Base-by-base conservation (phyloP, 1,140 invertebrate genomes). In the Mesaphorura yosii region DNA sequence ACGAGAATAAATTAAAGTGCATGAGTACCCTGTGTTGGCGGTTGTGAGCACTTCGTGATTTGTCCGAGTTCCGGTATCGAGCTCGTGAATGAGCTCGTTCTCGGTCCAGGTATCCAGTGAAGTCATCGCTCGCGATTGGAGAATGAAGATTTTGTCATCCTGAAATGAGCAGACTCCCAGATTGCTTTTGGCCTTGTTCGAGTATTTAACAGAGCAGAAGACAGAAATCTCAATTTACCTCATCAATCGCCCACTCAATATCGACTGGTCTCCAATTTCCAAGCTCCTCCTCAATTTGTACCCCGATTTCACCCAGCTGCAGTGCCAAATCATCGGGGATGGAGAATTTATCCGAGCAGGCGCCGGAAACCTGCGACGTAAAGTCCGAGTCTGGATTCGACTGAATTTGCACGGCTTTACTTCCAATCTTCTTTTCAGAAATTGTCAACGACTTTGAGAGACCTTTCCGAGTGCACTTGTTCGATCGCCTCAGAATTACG, bases 101-200 rank as follows among this genome's bases (percentile, higher is more conserved):
- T 86, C 79, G 1, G 75, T 78, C 77, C 82, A 84, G 2, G 70
- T 63, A 26, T 81, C 75, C 4, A 83, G 56, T 0, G 77, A 77
- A 1, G 84, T 86, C 27, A 87, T 78, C 2, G 81, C 80, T 31
- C 85, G 71, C 3, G 80, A 76, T 76, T 86, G 80, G n/a, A 83
- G 66, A 15, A 83, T 65, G 65, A 75, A 82, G 50, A 83, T 70
- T 10, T 68, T 66, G 12, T 48, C 55, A 6, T 38, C 14, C 55
- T 58, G 15, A 41, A 55, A 48, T 22, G 6, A 34, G n/a, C n/a
- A n/a, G n/a, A n/a, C n/a, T n/a, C n/a, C 7, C 40, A 22, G 40
- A 42, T 42, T 42, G 7, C 10, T 28, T 26, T 55, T 26, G 37
- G 22, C 22, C 23, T 26, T 46, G 23, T 12, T 10, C 7, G 17